Evolutionary conservation across 2,113 vertebrate species (phyloP).

Genomic region (Pithys albifrons): DNA sequence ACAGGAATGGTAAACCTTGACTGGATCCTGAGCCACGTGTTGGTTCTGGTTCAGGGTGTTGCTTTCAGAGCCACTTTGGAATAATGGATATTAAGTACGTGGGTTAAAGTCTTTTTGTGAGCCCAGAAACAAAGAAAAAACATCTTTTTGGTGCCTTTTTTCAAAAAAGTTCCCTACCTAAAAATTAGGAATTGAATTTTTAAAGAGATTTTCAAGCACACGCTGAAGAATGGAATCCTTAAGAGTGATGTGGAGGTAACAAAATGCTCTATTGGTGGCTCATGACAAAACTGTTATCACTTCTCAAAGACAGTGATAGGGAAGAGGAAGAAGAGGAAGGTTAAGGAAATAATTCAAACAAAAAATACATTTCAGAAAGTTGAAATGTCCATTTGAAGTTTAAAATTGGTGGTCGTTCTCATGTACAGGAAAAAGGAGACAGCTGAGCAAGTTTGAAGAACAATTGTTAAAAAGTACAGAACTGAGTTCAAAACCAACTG

Average conservation of each 20-base stretch:
- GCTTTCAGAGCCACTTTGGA: background rate
- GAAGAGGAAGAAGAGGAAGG: background rate
- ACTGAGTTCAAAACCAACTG: background rate
- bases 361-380: background rate
- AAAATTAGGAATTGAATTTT: background rate
- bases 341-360: background rate
- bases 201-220: background rate
- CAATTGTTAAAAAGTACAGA: background rate
- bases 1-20: background rate
- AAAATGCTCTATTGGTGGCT: background rate
- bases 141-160: background rate
- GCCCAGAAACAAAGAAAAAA: background rate
- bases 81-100: background rate
- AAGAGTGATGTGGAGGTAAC: background rate
- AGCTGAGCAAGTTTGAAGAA: background rate
- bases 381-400: background rate
- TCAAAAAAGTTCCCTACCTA: background rate
- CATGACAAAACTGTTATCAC: background rate
- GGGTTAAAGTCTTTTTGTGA: background rate
- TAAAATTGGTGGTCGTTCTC: background rate
- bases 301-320: background rate
- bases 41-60: background rate
- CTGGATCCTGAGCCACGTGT: background rate
- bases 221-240: background rate
- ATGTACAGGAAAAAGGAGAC: background rate